These are phyloP conservation scores for Rhizoglyphus robini DNA, from an alignment of 1,140 invertebrate genomes.

Conservation along the genomic window DNA sequence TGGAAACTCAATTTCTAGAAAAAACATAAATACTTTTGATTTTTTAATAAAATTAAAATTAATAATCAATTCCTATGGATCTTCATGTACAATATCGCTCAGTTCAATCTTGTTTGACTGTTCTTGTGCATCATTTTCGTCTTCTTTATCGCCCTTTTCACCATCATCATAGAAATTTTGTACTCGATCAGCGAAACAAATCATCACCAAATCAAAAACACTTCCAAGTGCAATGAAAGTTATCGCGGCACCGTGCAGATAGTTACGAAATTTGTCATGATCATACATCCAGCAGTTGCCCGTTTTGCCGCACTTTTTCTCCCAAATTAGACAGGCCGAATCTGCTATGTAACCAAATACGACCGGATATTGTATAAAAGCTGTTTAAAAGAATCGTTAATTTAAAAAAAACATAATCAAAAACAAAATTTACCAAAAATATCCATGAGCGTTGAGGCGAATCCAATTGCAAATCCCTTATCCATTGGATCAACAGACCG, in stretches of 20 bases:
- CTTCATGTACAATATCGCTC: too few relatives aligned
- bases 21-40: too few relatives aligned
- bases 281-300: slow-evolving; percentile 33
- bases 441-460: neutral
- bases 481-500: slow-evolving; percentile 31
- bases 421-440: neutral
- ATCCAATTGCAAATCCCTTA: slow-evolving; percentile 25
- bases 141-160: slow-evolving; percentile 17
- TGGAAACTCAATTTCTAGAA: too few relatives aligned
- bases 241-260: slow-evolving; percentile 25
- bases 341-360: slow-evolving; percentile 32
- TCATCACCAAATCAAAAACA: slow-evolving; percentile 23
- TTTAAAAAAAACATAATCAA: neutral
- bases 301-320: slow-evolving; percentile 27
- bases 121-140: too few relatives aligned
- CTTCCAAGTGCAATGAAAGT: slow-evolving; percentile 22
- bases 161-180: slow-evolving; percentile 14
- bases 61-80: too few relatives aligned
- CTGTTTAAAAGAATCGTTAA: slow-evolving; percentile 22
- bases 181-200: slow-evolving; percentile 1
- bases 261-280: slow-evolving; percentile 27
- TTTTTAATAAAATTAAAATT: too few relatives aligned
- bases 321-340: slow-evolving; percentile 32
- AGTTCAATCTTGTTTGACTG: too few relatives aligned
- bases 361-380: slow-evolving; percentile 32